Conservation (phyloP, 2,113 vertebrate species). For the Clinocottus analis region DNA sequence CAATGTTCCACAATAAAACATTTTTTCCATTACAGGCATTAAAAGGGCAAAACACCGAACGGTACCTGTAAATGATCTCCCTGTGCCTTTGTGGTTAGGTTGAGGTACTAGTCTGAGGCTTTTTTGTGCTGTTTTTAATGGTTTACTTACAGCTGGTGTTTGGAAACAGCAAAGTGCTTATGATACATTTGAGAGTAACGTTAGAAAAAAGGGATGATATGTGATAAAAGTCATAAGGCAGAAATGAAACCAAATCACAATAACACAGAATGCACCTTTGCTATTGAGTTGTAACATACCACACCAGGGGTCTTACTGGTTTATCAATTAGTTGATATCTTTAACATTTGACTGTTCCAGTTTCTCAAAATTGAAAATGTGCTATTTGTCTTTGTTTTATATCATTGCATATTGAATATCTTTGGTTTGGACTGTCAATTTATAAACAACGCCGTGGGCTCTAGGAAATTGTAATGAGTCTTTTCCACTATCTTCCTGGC, state of each 20-base stretch:
- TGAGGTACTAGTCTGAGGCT: background rate
- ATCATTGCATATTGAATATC: background rate
- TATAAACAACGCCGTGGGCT: background rate
- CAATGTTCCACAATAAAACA: constrained; percentile 30
- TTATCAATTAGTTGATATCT: background rate
- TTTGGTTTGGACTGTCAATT: constrained; percentile 3
- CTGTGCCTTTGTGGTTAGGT: background rate
- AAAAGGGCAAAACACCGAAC: constrained; percentile 18
- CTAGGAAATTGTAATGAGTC: background rate
- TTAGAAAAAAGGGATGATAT: background rate
- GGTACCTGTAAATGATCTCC: constrained; percentile 26
- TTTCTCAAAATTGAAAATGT: background rate
- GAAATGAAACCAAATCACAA: background rate
- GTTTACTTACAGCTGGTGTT: constrained; percentile 19
- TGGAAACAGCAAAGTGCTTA: background rate
- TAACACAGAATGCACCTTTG: background rate
- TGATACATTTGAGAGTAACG: background rate
- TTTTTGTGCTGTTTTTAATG: background rate
- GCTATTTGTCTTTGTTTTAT: background rate
- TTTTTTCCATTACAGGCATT: constrained; percentile 39
- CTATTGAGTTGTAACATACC: background rate
- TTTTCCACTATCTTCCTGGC: background rate
- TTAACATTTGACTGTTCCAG: constrained; percentile 4
- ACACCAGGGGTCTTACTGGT: background rate
- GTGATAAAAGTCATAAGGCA: background rate